A percentile compares a stretch with the other conserved stretches of the same genome.
Conservation (phyloP, 2,797 vertebrate species). For the Iguana delicatissima region DNA sequence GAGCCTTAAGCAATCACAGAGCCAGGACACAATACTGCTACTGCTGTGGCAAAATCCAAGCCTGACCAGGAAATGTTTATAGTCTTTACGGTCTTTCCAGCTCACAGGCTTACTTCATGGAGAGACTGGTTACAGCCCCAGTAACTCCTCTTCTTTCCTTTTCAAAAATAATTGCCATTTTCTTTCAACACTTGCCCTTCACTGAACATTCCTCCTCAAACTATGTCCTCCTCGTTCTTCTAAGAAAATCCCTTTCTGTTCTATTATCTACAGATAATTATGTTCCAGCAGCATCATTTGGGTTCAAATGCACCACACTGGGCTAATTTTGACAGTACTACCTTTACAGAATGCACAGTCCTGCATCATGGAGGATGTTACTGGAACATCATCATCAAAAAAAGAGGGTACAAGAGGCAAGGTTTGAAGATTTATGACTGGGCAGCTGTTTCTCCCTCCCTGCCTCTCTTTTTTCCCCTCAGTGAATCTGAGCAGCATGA, state of each 20-base stretch:
- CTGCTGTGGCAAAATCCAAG: no score
- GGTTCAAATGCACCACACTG: not conserved
- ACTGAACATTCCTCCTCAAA: not conserved
- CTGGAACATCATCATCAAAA: not conserved
- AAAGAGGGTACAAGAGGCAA: not conserved
- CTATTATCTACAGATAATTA: not conserved
- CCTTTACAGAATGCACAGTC: not conserved
- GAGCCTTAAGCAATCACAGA: no score
- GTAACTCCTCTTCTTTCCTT: not conserved
- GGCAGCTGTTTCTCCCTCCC: slow-evolving; percentile 49
- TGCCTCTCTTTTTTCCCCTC: slow-evolving; percentile 29
- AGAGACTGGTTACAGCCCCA: not conserved
- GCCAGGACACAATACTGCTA: no score
- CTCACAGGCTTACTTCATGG: not conserved
- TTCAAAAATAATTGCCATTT: not conserved
- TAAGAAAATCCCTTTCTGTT: not conserved
- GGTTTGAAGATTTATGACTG: slow-evolving; percentile 31
- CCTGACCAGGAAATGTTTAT: no score
- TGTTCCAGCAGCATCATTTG: not conserved
- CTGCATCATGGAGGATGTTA: slow-evolving; percentile 8
- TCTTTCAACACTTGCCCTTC: not conserved
- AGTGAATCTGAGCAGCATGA: slow-evolving; percentile 54
- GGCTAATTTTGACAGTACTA: not conserved
- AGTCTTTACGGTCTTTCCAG: not conserved
- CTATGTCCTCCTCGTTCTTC: not conserved